These are phyloP conservation scores for Plebejus anna DNA, from an alignment of 2,888 invertebrate genomes.

Conservation along the genomic window DNA sequence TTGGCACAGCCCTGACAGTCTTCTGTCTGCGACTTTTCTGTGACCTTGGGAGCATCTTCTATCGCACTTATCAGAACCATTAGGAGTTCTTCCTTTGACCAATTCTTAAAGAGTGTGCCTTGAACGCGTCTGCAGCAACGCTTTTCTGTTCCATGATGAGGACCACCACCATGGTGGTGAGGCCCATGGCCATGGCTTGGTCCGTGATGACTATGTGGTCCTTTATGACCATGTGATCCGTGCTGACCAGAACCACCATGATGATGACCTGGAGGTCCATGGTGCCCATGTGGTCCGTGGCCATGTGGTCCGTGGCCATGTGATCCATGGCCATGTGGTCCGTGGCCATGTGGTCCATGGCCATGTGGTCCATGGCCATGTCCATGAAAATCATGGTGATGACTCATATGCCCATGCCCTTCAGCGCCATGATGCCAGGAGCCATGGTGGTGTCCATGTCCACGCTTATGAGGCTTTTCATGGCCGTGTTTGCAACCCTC, in stretches of 20 bases:
- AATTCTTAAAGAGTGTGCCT: neutral
- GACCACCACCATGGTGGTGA: neutral
- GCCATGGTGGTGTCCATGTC: neutral
- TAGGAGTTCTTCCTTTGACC: conserved; percentile 8
- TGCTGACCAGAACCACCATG: neutral
- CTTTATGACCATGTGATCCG: neutral
- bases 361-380: neutral
- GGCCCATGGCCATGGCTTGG: conserved; percentile 11
- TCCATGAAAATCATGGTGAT: neutral
- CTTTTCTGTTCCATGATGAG: neutral
- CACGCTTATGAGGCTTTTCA: neutral
- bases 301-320: neutral
- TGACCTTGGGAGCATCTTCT: neutral
- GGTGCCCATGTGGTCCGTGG: neutral
- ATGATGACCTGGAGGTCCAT: conserved; percentile 1
- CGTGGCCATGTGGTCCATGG: neutral
- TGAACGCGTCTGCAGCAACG: neutral
- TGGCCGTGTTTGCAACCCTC: neutral
- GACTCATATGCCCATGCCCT: neutral
- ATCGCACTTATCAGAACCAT: neutral
- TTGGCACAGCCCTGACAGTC: neutral
- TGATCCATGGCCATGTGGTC: neutral
- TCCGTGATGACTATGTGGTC: neutral
- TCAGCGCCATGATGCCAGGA: neutral
- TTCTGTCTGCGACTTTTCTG: neutral